Evolutionary conservation across 2,113 vertebrate species (phyloP), one percentile per base, ranked within the genome.

Genomic region (Riparia riparia): DNA sequence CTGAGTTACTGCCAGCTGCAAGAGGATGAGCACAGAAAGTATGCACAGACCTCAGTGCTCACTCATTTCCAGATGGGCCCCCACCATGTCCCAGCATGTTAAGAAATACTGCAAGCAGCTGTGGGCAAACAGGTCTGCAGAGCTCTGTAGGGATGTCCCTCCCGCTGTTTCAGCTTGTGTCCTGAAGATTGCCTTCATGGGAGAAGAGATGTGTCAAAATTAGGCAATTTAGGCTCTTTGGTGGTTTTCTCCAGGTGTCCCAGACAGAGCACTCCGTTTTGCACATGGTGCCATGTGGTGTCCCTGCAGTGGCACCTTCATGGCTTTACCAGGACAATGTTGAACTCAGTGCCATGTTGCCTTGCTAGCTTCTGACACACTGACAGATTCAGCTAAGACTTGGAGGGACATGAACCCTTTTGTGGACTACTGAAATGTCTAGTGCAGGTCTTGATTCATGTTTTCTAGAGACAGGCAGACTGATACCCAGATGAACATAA

Each of bases 1-100:
- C 57, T 5, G 15, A n/a, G 17, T 45, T 70, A 34, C 22, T 49
- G 15, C 6, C 12, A 86, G 0, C 8, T 29, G 37, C 37, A 63
- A 64, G 41, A 78, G 5, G 25, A 44, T 16, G 37, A 94, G 12
- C 20, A 42, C 22, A 34, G 32, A 71, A 68, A 82, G 32, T 17
- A 6, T 1, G 3, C 28, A 25, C 0, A 2, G 60, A 51, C 5
- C 7, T 50, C 2, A 2, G 6, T 37, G 32, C 10, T 84, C 34
- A 4, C 8, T 69, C 4, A 0, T 53, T 82, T 73, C 50, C 41
- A 69, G 22, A 31, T 14, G 4, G 34, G 3, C 0, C 1, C 12
- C 5, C 17, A 61, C 14, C 12, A 24, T 19, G 8, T n/a, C 5
- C 47, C 51, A 44, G 4, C 4, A 14, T 1, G 4, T 29, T 41